Base-by-base conservation (phyloP, 2,113 vertebrate genomes). In the Megaceryle maxima region DNA sequence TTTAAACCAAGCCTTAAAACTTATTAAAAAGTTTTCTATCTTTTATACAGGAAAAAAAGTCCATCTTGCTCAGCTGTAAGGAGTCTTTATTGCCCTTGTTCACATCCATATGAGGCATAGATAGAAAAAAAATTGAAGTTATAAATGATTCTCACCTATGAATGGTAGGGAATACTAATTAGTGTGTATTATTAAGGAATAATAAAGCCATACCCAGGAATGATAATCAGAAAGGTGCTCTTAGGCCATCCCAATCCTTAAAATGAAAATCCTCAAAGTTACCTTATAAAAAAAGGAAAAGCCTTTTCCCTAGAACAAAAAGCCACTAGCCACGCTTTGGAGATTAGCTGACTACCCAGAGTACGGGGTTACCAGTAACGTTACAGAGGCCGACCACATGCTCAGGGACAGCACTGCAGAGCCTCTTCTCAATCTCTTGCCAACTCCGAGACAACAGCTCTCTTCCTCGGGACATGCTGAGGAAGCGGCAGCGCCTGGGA, bases 401-500 rank as follows among this genome's bases (percentile, higher is more conserved):
- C 62, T 55, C 3, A 1, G 13, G n/a, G 50, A 60, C 39, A 74
- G 73, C 53, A 16, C 46, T 59, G 57, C 18, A 17, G 51, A 7
- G 18, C 10, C 37, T 55, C 33, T 53, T 25, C 35, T 19, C 51
- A 26, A 6, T 18, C 35, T 11, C 31, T 16, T 8, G 29, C 15
- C 64, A 31, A 1, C 22, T 20, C 18, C 1, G 56, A n/a, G 46
- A 67, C 41, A 19, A 12, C 18, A 10, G 1, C 1, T 31, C 33
- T 10, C 35, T 44, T 7, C 63, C 14, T 28, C 72, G 24, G 35
- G 57, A 7, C 43, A 41, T 1, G 11, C 60, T 31, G 43, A 9
- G 51, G 5, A n/a, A 72, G n/a, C 1, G 0, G 3, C 46, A 16
- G 53, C 5, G 10, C 44, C 68, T 11, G 13, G 1, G 2, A 2